Evolutionary conservation across 2,888 invertebrate species (phyloP).

Genomic region (Platerodrilus igneus): DNA sequence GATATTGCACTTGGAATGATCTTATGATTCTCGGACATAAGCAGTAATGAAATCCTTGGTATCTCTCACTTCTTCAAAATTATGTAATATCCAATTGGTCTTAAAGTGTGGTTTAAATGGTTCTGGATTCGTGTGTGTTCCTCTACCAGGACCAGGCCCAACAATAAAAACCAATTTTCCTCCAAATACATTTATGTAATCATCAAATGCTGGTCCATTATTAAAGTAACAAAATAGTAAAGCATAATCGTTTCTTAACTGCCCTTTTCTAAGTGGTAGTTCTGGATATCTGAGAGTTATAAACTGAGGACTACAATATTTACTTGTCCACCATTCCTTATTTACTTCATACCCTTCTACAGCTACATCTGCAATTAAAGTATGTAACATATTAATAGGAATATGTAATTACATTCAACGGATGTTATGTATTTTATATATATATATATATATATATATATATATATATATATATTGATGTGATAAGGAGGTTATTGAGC

Average conservation of each 20-base stretch:
- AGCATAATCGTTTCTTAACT: conserved; percentile 49
- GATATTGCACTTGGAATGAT: no score
- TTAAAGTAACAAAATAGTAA: conserved; percentile 81
- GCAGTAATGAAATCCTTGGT: conserved; percentile 64
- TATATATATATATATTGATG: no score
- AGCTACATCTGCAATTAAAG: conserved; percentile 39
- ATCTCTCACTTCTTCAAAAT: conserved; percentile 55
- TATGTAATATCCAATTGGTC: conserved; percentile 53
- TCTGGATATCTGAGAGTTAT: conserved; percentile 58
- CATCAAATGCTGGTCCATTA: conserved; percentile 61
- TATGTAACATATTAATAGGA: no score
- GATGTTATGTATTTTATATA: no score
- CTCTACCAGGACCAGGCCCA: conserved; percentile 61
- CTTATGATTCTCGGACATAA: conserved; percentile 46
- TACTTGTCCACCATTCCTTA: conserved; percentile 73
- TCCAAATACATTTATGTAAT: conserved; percentile 60
- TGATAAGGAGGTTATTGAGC: no score
- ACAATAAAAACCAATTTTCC: conserved; percentile 69
- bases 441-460: no score
- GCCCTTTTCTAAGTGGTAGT: conserved; percentile 43
- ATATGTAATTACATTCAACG: no score
- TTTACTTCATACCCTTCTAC: conserved; percentile 74
- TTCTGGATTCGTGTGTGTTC: conserved; percentile 66
- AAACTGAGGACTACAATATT: conserved; percentile 69
- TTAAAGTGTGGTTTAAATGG: conserved; percentile 56